These are phyloP conservation scores for Pseudococcus viburni DNA, from an alignment of 2,888 invertebrate species.

Conservation along the genomic window DNA sequence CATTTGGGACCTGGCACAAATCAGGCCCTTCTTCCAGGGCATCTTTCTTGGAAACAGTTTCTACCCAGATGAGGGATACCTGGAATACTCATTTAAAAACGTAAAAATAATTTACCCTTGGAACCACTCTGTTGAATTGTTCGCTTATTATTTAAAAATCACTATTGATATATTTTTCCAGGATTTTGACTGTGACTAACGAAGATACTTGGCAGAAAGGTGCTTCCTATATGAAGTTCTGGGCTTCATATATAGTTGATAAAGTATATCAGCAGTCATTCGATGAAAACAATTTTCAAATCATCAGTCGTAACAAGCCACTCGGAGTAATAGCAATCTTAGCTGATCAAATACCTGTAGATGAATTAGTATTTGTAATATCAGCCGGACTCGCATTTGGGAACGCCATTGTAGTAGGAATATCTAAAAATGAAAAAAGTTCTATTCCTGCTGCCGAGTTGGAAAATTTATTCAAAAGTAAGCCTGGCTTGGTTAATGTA, in stretches of 20 bases:
- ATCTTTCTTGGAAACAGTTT: constrained; percentile 9
- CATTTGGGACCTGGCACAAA: constrained; percentile 45
- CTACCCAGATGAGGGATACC: background rate
- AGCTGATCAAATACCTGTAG: constrained; percentile 5
- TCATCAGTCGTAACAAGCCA: constrained; percentile 46
- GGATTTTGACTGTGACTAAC: too few relatives aligned
- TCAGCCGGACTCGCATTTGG: constrained; percentile 41
- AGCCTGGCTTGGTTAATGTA: constrained; percentile 27
- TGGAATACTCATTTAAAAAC: constrained; percentile 39
- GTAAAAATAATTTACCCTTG: background rate
- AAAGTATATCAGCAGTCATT: constrained; percentile 36
- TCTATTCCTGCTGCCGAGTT: constrained; percentile 23
- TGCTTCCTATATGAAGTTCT: constrained; percentile 23
- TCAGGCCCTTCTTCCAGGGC: background rate
- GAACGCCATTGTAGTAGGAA: constrained; percentile 56
- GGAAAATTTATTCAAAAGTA: constrained; percentile 47
- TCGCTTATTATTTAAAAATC: too few relatives aligned
- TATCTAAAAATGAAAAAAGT: constrained; percentile 5
- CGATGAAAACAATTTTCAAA: background rate
- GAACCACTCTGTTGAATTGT: background rate
- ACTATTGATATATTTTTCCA: too few relatives aligned
- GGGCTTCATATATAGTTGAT: constrained; percentile 18
- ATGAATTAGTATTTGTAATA: constrained; percentile 53
- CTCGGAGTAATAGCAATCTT: constrained; percentile 58
- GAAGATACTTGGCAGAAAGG: too few relatives aligned